A percentile compares a stretch with the other conserved stretches of the same genome.
Conservation (phyloP, 2,113 vertebrate species). For the Loxodonta africana region DNA sequence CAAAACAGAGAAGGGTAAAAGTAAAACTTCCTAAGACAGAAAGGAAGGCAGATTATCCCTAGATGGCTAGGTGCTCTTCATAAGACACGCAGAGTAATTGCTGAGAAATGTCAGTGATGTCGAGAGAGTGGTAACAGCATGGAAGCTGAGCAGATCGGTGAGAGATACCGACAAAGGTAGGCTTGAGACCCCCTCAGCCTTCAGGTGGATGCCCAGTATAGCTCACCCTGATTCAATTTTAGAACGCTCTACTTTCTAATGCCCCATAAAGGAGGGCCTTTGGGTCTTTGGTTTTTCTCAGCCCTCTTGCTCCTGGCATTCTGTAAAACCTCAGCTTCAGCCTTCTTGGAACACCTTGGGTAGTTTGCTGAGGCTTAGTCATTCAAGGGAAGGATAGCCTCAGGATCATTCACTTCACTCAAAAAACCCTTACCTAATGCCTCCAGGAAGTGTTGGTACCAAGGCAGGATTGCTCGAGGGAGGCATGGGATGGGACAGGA, state of each 20-base stretch:
- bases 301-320: neutral
- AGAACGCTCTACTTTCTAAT: neutral
- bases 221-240: neutral
- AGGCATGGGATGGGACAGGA: neutral
- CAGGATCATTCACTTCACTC: neutral
- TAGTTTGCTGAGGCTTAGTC: neutral
- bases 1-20: neutral
- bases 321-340: no score
- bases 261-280: neutral
- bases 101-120: neutral
- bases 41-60: neutral
- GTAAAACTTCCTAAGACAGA: neutral
- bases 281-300: neutral
- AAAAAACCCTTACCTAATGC: accelerated
- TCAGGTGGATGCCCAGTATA: neutral
- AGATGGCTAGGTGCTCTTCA: neutral
- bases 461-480: neutral
- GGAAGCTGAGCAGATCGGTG: neutral
- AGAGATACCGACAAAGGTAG: neutral
- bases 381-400: neutral
- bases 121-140: neutral
- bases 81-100: neutral
- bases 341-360: neutral
- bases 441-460: neutral
- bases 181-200: neutral